Evolutionary conservation across 1,140 invertebrate species (phyloP).

Genomic region (Drosophila kikkawai): DNA sequence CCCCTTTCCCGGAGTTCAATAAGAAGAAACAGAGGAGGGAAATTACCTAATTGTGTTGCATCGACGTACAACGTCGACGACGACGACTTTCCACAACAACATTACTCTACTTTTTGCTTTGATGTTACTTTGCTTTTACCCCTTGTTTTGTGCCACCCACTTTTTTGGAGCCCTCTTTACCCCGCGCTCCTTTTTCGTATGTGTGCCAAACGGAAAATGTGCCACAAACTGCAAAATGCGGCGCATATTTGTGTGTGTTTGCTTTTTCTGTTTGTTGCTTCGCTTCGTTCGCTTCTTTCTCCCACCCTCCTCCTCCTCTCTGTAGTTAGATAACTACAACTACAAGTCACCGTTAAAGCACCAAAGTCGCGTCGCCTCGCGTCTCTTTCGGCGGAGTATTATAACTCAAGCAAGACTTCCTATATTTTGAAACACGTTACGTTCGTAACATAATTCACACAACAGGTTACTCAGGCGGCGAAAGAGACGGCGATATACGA

Average conservation of each 20-base stretch:
- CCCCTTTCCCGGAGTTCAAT: conserved; percentile 51
- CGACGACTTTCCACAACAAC: conserved; percentile 71
- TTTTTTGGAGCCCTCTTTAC: not conserved
- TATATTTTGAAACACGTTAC: conserved; percentile 85
- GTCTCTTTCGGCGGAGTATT: conserved; percentile 46
- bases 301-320: conserved; percentile 4
- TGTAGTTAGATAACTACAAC: conserved; percentile 71
- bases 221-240: conserved; percentile 73
- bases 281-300: conserved; percentile 74
- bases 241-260: conserved; percentile 49
- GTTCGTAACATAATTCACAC: conserved; percentile 85
- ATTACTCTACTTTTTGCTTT: conserved; percentile 76
- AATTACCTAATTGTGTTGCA: conserved; percentile 84
- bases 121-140: conserved; percentile 48
- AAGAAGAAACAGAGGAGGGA: conserved; percentile 65
- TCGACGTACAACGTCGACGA: conserved; percentile 34
- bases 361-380: conserved; percentile 30
- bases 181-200: conserved; percentile 41
- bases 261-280: conserved; percentile 57
- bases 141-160: conserved; percentile 34
- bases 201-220: conserved; percentile 80
- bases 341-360: conserved; percentile 76
- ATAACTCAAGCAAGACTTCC: conserved; percentile 84
- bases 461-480: conserved; percentile 67
- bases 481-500: conserved; percentile 13